Evolutionary conservation across 2,113 vertebrate genomes (phyloP).

Genomic region (Probosciger aterrimus): DNA sequence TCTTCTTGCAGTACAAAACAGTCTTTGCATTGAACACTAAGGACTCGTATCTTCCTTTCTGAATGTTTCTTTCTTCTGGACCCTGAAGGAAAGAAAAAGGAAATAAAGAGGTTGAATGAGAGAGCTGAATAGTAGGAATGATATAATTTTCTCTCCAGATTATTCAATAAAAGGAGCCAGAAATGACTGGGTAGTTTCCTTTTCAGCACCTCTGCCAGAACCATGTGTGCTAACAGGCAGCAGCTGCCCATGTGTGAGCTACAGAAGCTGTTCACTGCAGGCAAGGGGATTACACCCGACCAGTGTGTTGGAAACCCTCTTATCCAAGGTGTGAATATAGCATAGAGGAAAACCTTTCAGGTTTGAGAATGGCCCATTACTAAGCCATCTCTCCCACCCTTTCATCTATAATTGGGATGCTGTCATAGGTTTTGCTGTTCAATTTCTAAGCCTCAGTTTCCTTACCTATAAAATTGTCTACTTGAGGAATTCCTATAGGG

Average conservation of each 20-base stretch:
- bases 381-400: neutral
- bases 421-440: neutral
- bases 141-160: neutral
- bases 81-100: neutral
- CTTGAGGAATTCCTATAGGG: neutral
- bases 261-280: fast-evolving
- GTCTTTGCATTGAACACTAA: neutral
- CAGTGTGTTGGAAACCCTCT: neutral
- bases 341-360: neutral
- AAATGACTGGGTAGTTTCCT: neutral
- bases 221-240: neutral
- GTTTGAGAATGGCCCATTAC: neutral
- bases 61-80: neutral
- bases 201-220: neutral
- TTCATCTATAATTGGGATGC: neutral
- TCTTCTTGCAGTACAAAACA: neutral
- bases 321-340: neutral
- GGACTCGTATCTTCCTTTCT: neutral
- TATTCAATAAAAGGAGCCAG: neutral
- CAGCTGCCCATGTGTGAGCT: fast-evolving
- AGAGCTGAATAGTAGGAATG: neutral
- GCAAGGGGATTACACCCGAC: neutral
- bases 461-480: neutral
- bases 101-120: neutral
- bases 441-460: neutral